Evolutionary conservation across 2,797 vertebrate genomes (phyloP), one percentile per base, ranked within the genome.

Genomic region (Psittacula echo): DNA sequence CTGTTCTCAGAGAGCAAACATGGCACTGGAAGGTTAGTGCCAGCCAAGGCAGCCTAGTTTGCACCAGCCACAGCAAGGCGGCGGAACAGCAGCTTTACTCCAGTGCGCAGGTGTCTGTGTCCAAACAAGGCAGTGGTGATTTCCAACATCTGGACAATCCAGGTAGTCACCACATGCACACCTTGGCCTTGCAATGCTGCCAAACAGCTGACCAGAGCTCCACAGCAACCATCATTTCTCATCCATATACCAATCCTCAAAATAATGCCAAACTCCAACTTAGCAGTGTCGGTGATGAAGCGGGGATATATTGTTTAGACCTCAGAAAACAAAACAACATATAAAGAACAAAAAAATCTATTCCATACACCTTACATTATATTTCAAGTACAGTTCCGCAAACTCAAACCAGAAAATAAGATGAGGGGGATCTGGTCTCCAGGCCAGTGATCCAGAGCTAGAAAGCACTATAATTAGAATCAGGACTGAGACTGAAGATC

Each of bases 401-500:
- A 32, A 44, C 44, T 88, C 67, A 73, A 70, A 79, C 20, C 20
- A 48, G 64, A 82, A 89, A 82, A 78, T 51, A 67, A 41, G 58
- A 74, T 26, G 34, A 89, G 51, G 32, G 75, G 9, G 34, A 85
- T 70, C 27, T 79, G 64, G 47, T 90, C 51, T 72, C 74, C 61
- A 62, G 88, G 82, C 50, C 74, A 82, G 60, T 44, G 72, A 84
- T 88, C 51, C 83, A 94, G 74, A 79, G 71, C 81, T 78, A 79
- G 78, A 93, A 92, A 92, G 58, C 77, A 68, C 74, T 92, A 26
- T 80, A 89, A 95, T 89, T 81, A 71, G 95, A 90, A 93, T 64
- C n/a, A 42, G 34, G 73, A 93, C 45, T 50, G 56, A 84, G 89
- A 86, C 4, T 54, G 72, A 92, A 95, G 78, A 89, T 58, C 81